Conservation (phyloP, 2,888 invertebrate species). For the Parnassius glacialis region DNA sequence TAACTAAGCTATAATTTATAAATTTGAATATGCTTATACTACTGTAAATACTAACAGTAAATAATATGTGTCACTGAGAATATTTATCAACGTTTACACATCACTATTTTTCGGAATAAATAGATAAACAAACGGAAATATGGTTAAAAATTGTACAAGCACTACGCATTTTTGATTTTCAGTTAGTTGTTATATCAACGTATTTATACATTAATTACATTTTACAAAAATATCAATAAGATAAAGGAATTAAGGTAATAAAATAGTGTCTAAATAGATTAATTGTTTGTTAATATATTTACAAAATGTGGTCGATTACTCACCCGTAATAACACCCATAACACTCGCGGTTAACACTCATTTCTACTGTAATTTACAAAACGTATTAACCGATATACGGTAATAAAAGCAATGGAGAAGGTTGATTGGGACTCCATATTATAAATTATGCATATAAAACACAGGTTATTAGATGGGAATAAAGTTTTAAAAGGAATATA, state of each 20-base stretch:
- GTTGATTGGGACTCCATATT: background rate
- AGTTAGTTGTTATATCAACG: too few species aligned
- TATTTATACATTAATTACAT: background rate
- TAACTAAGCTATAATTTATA: too few species aligned
- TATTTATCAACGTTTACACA: too few species aligned
- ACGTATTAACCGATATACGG: slow-evolving; percentile 3
- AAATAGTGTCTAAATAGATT: slow-evolving; percentile 2
- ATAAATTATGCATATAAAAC: background rate
- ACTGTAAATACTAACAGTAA: too few species aligned
- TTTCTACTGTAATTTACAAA: slow-evolving; percentile 15
- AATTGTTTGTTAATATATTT: background rate
- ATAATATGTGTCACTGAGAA: too few species aligned
- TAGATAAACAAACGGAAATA: too few species aligned
- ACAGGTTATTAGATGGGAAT: background rate
- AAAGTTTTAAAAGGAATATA: background rate
- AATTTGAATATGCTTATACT: too few species aligned
- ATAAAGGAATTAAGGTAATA: slow-evolving; percentile 11
- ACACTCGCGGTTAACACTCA: slow-evolving; percentile 15
- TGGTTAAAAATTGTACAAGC: too few species aligned
- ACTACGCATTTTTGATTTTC: too few species aligned
- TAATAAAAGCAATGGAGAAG: background rate
- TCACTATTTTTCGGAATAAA: too few species aligned
- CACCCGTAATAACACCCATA: slow-evolving; percentile 17
- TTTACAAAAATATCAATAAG: background rate
- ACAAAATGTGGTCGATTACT: slow-evolving; percentile 15